These are phyloP conservation scores for Oceanodroma tethys DNA, from an alignment of 2,113 vertebrate species.

Conservation along the genomic window DNA sequence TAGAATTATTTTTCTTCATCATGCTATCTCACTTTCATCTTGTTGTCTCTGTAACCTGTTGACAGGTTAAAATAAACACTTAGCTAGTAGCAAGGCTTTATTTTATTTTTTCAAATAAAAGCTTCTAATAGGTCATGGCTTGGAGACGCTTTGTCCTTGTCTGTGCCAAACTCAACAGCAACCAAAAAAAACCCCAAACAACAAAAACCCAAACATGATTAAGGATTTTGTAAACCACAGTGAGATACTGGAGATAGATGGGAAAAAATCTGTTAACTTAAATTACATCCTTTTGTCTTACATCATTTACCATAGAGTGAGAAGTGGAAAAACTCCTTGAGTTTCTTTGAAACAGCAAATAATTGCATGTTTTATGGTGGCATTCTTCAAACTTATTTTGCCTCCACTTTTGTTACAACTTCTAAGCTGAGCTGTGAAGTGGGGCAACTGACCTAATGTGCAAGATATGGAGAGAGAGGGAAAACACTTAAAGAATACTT, in stretches of 20 bases:
- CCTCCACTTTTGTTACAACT: not conserved
- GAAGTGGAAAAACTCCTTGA: not conserved
- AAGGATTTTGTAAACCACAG: not conserved
- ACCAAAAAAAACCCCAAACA: not conserved
- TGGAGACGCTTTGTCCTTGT: not conserved
- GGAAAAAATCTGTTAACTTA: not conserved
- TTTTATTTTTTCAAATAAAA: not conserved
- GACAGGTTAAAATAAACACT: not conserved
- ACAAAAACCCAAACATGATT: not conserved
- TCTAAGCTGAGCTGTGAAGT: not conserved
- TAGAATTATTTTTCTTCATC: not conserved
- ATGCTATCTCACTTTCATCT: not conserved
- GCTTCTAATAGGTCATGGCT: not conserved
- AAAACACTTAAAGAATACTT: not conserved
- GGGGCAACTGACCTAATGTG: not conserved
- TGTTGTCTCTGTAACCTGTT: not conserved
- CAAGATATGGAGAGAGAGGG: not conserved
- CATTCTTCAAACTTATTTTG: not conserved
- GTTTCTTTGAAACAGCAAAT: not conserved
- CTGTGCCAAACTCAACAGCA: conserved; percentile 16
- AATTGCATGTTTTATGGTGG: not conserved
- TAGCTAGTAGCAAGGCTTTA: not conserved
- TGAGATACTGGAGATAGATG: not conserved
- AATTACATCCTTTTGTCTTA: not conserved
- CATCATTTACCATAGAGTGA: not conserved